phyloP scores from a whole-genome alignment of 2,113 vertebrate genomes.

The Chlamydotis undulata region DNA sequence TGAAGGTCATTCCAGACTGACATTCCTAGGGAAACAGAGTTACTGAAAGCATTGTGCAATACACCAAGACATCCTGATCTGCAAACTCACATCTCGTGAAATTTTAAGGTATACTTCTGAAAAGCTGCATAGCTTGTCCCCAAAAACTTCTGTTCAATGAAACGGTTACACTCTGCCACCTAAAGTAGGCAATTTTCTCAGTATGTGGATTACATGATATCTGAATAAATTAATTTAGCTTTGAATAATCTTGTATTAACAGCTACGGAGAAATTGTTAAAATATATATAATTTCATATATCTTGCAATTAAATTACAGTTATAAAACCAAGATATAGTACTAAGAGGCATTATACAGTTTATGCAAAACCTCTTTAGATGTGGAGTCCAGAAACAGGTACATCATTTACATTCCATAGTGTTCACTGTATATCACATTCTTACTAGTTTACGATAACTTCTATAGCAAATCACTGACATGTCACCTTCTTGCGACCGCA shows the following conservation, averaged over 20 bases:
- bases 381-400: not conserved
- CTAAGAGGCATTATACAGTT: not conserved
- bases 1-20: conserved; percentile 16
- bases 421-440: not conserved
- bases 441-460: not conserved
- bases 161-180: not conserved
- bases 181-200: not conserved
- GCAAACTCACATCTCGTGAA: not conserved
- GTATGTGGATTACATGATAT: not conserved
- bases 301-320: not conserved
- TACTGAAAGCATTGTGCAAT: not conserved
- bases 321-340: not conserved
- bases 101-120: not conserved
- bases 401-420: not conserved
- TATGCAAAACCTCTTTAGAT: not conserved
- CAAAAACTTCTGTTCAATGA: not conserved
- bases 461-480: not conserved
- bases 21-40: conserved; percentile 19
- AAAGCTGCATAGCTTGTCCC: not conserved
- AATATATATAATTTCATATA: not conserved
- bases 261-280: not conserved
- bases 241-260: not conserved
- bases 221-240: not conserved
- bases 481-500: not conserved
- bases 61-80: not conserved